Base-by-base conservation (phyloP, 2,797 vertebrate species). In the Hafferia zeledoni region DNA sequence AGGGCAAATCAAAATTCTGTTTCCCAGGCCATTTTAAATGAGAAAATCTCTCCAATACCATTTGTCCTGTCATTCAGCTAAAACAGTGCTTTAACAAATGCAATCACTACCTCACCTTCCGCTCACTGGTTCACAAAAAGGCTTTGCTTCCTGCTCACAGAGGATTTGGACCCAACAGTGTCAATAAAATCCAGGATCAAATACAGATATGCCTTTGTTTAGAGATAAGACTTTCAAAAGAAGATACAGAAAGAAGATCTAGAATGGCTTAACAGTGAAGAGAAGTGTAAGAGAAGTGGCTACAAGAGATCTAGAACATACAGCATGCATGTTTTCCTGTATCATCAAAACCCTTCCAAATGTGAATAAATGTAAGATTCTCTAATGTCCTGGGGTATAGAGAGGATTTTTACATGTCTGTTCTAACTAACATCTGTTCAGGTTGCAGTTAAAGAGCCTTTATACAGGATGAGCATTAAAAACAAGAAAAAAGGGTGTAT, bases 1-100 rank as follows among this genome's bases (percentile, higher is more conserved):
- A 96, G 96, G 90, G 81, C 61, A 87, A 90, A 94, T 80, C 86
- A 96, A 97, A 97, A 97, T 91, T 95, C 88, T 91, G 96, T 97
- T 97, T 97, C 97, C 96, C 97, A 95, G 97, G 85, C 93, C 94
- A 95, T 57, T 77, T 82, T 22, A 78, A 70, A 57, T 56, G n/a
- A 90, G 81, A 91, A 93, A 85, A 56, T 83, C 68, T 92, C 72
- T 84, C 80, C 79, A 60, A 68, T 49, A 33, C 28, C 64, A 79
- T 80, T 88, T 72, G 33, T 86, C 37, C 82, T 11, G 23, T 89
- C 59, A n/a, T 75, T 95, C 41, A 91, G 53, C 77, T 95, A 84
- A 75, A 95, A 65, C 52, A 87, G 72, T 37, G 67, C 78, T 91
- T 87, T 78, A 47, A 91, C 55, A 93, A 94, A 82, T 93, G 87